Evolutionary conservation across 2,888 invertebrate species (phyloP).

Genomic region (Phaonia tiefii): DNA sequence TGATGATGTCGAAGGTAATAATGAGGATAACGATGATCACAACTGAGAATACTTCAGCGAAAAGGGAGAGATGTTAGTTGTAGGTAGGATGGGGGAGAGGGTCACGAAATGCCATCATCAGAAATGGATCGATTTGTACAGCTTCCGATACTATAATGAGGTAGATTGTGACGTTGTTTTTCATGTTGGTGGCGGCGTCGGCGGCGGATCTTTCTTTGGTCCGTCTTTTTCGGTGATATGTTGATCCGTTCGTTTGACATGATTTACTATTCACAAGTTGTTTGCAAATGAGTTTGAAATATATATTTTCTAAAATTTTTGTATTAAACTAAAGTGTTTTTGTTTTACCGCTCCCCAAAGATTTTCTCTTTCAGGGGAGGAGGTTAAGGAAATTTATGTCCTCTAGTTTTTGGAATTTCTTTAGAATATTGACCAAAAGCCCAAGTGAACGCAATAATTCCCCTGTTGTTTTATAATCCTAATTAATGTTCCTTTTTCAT

Average conservation of each 20-base stretch:
- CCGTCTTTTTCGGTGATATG: slow-evolving; percentile 38
- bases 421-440: neutral
- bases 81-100: neutral
- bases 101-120: slow-evolving; percentile 2
- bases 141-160: slow-evolving; percentile 47
- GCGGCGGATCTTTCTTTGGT: neutral
- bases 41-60: no score
- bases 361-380: no score
- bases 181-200: no score
- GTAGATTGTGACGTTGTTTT: slow-evolving; percentile 37
- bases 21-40: no score
- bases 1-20: no score
- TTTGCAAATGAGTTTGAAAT: slow-evolving; percentile 50
- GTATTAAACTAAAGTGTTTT: no score
- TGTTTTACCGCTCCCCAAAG: no score
- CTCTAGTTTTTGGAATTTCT: neutral
- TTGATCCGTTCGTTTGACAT: slow-evolving; percentile 64
- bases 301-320: slow-evolving; percentile 26
- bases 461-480: no score
- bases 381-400: neutral
- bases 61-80: neutral
- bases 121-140: slow-evolving; percentile 56
- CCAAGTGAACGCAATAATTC: no score
- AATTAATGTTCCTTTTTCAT: no score
- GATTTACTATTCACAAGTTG: slow-evolving; percentile 61